Evolutionary conservation across 1,140 invertebrate species (phyloP).

Genomic region (Popillia japonica): DNA sequence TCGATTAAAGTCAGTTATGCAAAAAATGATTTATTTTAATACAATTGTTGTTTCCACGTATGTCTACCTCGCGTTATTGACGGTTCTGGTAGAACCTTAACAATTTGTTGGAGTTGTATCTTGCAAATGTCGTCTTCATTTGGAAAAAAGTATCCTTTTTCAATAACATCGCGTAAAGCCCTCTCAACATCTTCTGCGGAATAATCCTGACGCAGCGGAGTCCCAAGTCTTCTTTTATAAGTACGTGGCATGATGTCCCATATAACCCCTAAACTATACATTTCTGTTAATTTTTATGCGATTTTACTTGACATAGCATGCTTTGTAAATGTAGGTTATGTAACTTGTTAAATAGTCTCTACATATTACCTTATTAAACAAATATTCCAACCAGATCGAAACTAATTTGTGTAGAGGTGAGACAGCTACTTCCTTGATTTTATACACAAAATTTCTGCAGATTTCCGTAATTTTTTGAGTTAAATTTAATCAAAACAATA

Average conservation of each 20-base stretch:
- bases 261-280: too few species aligned
- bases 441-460: not conserved
- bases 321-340: not conserved
- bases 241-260: too few species aligned
- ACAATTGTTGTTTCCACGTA: not conserved
- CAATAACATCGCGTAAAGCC: not conserved
- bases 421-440: not conserved
- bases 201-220: not conserved
- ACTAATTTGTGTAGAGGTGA: not conserved
- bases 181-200: not conserved
- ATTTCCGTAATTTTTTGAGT: not conserved
- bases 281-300: too few species aligned
- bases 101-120: not conserved
- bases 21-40: not conserved
- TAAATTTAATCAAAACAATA: not conserved
- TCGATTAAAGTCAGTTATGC: not conserved
- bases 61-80: conserved; percentile 2
- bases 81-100: not conserved
- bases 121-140: not conserved
- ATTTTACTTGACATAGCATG: not conserved
- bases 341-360: not conserved
- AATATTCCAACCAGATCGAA: not conserved
- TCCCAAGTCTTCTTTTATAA: not conserved
- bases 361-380: not conserved
- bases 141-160: not conserved